phyloP scores from a whole-genome alignment of 2,888 invertebrate genomes.

The Tinea semifulvella region DNA sequence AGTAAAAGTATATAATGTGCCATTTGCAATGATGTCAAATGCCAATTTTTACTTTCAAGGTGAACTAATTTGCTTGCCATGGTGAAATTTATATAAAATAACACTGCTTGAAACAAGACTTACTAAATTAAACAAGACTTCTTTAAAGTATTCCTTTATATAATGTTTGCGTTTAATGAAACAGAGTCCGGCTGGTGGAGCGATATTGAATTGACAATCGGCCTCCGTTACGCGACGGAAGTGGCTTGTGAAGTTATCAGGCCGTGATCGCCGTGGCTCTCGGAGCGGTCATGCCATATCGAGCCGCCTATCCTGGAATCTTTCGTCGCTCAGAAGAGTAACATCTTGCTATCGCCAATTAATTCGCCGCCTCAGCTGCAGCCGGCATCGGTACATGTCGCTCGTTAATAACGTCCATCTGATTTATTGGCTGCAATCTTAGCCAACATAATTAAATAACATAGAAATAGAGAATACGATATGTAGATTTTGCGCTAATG shows the following conservation, averaged over 20 bases:
- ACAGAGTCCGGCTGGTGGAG: too few relatives aligned
- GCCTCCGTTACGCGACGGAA: slow-evolving; percentile 12
- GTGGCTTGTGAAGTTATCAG: slow-evolving; percentile 12
- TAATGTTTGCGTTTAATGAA: too few relatives aligned
- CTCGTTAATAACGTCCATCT: slow-evolving; percentile 14
- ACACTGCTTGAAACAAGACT: too few relatives aligned
- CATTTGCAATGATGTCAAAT: too few relatives aligned
- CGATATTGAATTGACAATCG: slow-evolving; percentile 13
- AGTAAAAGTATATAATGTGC: too few relatives aligned
- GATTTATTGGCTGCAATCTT: slow-evolving; percentile 13
- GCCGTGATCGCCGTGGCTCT: slow-evolving; percentile 8
- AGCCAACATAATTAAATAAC: slow-evolving; percentile 14
- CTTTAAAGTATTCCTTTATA: too few relatives aligned
- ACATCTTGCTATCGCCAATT: slow-evolving; percentile 14
- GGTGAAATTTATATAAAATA: too few relatives aligned
- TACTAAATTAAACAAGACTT: too few relatives aligned
- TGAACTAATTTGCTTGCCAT: too few relatives aligned
- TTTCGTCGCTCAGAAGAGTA: slow-evolving; percentile 10
- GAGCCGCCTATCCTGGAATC: slow-evolving; percentile 11
- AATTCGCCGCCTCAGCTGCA: slow-evolving; percentile 13
- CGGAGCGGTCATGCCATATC: slow-evolving; percentile 11
- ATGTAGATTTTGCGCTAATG: slow-evolving; percentile 11
- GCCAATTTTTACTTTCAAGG: too few relatives aligned
- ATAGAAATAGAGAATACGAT: slow-evolving; percentile 13
- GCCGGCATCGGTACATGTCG: slow-evolving; percentile 14